Conservation (phyloP, 2,113 vertebrate genomes). For the Leptodactylus fuscus region DNA sequence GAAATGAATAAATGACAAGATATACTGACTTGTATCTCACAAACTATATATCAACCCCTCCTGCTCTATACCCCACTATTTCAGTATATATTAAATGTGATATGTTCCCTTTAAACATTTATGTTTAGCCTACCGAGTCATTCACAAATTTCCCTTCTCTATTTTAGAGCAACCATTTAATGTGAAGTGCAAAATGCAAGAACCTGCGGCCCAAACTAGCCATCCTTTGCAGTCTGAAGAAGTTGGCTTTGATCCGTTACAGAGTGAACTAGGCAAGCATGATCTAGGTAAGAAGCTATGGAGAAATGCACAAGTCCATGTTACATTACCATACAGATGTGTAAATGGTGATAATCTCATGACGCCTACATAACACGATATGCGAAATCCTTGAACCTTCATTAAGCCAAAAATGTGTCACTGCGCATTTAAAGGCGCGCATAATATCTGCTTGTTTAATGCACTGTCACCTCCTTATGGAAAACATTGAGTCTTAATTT, state of each 20-base stretch:
- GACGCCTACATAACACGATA: neutral
- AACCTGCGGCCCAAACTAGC: slow-evolving; percentile 86
- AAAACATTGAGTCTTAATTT: slow-evolving; percentile 37
- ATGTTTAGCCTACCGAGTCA: neutral
- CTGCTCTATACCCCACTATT: too few relatives aligned
- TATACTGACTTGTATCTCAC: too few relatives aligned
- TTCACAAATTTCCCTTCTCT: neutral
- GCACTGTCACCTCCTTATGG: slow-evolving; percentile 47
- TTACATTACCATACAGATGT: neutral
- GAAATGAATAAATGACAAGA: too few relatives aligned
- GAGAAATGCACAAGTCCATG: neutral
- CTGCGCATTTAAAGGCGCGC: slow-evolving; percentile 42
- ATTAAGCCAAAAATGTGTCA: neutral
- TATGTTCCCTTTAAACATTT: neutral
- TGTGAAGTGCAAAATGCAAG: slow-evolving; percentile 81
- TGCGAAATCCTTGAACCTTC: slow-evolving; percentile 32
- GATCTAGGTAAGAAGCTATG: slow-evolving; percentile 76
- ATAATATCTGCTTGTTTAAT: slow-evolving; percentile 36
- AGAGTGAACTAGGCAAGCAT: slow-evolving; percentile 80
- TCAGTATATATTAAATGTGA: too few relatives aligned
- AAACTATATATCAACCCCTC: too few relatives aligned
- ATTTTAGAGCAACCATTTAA: slow-evolving; percentile 9
- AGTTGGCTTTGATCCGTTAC: slow-evolving; percentile 90
- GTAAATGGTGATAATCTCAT: slow-evolving; percentile 4
- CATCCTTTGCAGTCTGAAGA: slow-evolving; percentile 94